Evolutionary conservation across 2,113 vertebrate species (phyloP), one percentile per base, ranked within the genome.

Genomic region (Anthoscopus minutus): DNA sequence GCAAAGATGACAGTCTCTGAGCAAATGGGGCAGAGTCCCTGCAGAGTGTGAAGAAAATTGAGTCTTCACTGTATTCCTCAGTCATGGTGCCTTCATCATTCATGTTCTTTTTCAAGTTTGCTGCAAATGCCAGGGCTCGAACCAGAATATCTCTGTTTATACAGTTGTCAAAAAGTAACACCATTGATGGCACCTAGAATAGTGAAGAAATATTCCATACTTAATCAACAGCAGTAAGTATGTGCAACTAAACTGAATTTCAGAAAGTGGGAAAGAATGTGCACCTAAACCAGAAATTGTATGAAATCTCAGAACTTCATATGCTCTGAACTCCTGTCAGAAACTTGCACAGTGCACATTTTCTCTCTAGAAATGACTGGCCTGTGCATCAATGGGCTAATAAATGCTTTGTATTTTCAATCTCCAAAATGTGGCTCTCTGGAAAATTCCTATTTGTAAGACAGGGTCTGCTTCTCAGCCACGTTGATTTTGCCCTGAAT

Each of bases 131-230:
- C 79, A 99, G 97, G 47, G 97, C 97, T 86, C 99, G 98, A 81
- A 98, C 96, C 57, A 99, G 98, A 96, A 99, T 97, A 2, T 98
- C 97, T 60, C 97, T 97, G 81, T 97, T 97, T 30, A 97, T 97
- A 17, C 90, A 83, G 78, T 81, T 64, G 16, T 99, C 99, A 96
- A 98, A 98, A 81, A 99, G 96, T 73, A 98, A 97, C 73, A 99
- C 86, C 64, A 99, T 79, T 16, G 98, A 98, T 16, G 98, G 97
- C 58, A 92, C 38, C 96, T 97, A 77, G 30, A 69, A 47, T 16
- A 64, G 64, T 47, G 19, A 92, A 82, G 57, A 80, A 92, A 92
- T n/a, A 77, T 69, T 54, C 24, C 17, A 35, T 18, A 37, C 24
- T 93, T 66, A 54, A 84, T 81, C 60, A 67, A 10, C 64, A 82